Evolutionary conservation across 2,888 invertebrate genomes (phyloP).

Genomic region (Pyrocoelia pectoralis): DNA sequence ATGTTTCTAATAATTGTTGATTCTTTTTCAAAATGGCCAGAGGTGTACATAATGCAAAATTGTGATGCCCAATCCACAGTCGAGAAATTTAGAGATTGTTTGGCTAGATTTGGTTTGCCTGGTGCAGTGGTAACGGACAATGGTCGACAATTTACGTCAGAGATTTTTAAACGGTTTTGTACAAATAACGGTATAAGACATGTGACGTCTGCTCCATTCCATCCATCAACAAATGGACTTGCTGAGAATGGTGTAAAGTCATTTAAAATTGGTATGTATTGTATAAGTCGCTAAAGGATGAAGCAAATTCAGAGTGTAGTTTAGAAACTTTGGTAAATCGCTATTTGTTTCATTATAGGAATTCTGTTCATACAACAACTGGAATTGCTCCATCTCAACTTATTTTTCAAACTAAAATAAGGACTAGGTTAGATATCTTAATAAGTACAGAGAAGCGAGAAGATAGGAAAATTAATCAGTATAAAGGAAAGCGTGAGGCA

Average conservation of each 20-base stretch:
- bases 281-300: background rate
- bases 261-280: background rate
- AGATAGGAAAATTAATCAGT: background rate
- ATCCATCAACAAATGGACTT: background rate
- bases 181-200: slow-evolving; percentile 30
- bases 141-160: slow-evolving; percentile 27
- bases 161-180: slow-evolving; percentile 23
- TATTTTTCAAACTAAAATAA: background rate
- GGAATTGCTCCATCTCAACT: background rate
- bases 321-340: background rate
- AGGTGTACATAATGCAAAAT: slow-evolving; percentile 28
- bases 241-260: background rate
- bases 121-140: slow-evolving; percentile 35
- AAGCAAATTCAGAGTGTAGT: background rate
- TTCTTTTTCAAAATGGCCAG: too few species aligned
- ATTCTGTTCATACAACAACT: background rate
- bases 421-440: background rate
- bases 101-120: too few species aligned
- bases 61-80: slow-evolving; percentile 23
- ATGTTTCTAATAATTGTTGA: slow-evolving; percentile 33
- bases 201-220: slow-evolving; percentile 8
- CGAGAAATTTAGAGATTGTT: slow-evolving; percentile 33
- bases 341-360: background rate
- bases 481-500: background rate
- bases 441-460: background rate